phyloP scores from a whole-genome alignment of 2,888 invertebrate species.

The Protodeltote pygarga region DNA sequence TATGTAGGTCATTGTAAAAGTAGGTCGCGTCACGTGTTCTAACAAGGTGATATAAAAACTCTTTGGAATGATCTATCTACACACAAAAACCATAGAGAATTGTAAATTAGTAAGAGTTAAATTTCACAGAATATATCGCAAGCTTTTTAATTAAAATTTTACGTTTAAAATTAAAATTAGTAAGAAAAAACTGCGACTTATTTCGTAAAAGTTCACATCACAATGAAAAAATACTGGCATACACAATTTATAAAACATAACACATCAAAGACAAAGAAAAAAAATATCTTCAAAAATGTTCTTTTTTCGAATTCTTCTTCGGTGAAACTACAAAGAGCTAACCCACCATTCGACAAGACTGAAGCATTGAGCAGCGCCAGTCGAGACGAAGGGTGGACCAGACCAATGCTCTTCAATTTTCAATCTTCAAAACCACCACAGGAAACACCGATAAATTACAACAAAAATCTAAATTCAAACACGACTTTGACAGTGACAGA shows the following conservation, averaged over 20 bases:
- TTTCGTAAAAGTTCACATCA: background rate
- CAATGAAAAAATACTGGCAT: background rate
- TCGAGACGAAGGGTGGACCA: slow-evolving; percentile 74
- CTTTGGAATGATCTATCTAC: slow-evolving; percentile 25
- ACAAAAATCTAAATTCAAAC: no score
- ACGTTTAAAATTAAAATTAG: background rate
- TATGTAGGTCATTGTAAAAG: slow-evolving; percentile 33
- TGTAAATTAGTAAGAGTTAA: background rate
- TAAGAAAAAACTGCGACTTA: background rate
- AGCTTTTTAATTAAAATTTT: no score
- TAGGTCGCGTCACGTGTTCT: slow-evolving; percentile 13
- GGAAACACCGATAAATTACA: no score
- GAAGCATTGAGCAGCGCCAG: slow-evolving; percentile 68
- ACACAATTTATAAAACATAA: slow-evolving; percentile 1
- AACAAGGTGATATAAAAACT: slow-evolving; percentile 7
- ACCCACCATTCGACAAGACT: slow-evolving; percentile 87
- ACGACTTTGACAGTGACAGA: no score
- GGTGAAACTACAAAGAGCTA: slow-evolving; percentile 55
- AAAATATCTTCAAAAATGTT: slow-evolving; percentile 16
- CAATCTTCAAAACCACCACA: no score
- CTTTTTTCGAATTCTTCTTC: slow-evolving; percentile 29
- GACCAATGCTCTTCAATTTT: slow-evolving; percentile 49
- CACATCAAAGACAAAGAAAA: slow-evolving; percentile 7
- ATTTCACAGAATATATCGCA: background rate
- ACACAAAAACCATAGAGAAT: background rate